Conservation (phyloP, 2,888 invertebrate genomes). For the Pachycephus smyrnensis region DNA sequence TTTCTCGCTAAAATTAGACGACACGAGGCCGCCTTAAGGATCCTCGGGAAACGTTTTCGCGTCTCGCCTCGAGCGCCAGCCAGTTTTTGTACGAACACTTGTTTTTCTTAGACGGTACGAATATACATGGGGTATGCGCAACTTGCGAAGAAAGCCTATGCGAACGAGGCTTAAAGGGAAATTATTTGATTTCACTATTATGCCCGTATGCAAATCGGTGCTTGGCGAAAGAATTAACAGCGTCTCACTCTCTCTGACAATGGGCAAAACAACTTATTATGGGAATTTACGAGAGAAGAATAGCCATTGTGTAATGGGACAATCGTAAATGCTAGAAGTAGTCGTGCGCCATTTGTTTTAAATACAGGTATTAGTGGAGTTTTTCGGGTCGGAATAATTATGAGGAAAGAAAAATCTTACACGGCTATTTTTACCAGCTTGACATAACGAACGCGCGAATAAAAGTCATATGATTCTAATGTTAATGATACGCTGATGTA, state of each 20-base stretch:
- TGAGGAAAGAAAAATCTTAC: background rate
- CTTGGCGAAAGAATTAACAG: background rate
- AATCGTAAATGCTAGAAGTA: background rate
- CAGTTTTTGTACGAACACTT: background rate
- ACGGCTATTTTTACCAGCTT: background rate
- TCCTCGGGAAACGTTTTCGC: background rate
- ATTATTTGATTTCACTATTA: background rate
- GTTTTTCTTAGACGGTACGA: background rate
- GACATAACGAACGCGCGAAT: background rate
- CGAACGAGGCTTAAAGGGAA: background rate
- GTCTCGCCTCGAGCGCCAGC: background rate
- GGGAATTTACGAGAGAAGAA: background rate
- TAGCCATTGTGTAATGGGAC: background rate
- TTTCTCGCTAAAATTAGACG: background rate
- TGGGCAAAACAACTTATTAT: background rate
- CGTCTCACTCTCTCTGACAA: background rate
- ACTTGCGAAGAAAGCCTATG: background rate
- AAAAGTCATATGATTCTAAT: background rate
- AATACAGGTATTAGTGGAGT: background rate
- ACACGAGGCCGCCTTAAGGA: background rate
- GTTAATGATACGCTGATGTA: background rate
- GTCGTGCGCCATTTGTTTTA: background rate
- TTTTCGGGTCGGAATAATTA: background rate
- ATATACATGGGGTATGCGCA: background rate
- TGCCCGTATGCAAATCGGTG: background rate